phyloP scores from a whole-genome alignment of 2,888 invertebrate species.

The Andrena dorsata region DNA sequence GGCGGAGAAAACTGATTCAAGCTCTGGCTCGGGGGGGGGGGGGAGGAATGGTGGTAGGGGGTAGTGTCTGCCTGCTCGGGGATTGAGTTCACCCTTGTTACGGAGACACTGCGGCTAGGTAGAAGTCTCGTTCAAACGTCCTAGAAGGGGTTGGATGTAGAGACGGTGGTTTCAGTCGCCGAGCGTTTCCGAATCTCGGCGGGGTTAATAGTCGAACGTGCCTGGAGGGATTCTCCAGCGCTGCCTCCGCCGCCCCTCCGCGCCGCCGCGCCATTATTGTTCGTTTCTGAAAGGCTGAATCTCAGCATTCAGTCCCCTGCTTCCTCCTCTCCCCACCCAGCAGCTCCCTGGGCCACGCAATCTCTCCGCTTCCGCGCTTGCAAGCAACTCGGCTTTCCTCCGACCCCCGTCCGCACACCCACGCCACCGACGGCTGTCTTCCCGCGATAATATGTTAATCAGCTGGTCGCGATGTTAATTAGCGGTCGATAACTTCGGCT shows the following conservation, averaged over 20 bases:
- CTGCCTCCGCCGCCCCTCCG: slow-evolving; percentile 37
- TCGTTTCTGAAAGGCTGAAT: slow-evolving; percentile 68
- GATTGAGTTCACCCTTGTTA: slow-evolving; percentile 70
- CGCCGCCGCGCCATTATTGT: slow-evolving; percentile 64
- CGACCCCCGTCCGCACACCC: neutral
- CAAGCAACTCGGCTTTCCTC: slow-evolving; percentile 47
- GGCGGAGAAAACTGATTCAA: slow-evolving; percentile 30
- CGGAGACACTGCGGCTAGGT: slow-evolving; percentile 60
- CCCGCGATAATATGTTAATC: slow-evolving; percentile 81
- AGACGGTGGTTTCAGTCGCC: slow-evolving; percentile 70
- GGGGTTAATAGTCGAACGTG: slow-evolving; percentile 80
- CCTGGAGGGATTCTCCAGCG: slow-evolving; percentile 70
- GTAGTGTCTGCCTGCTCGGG: slow-evolving; percentile 59
- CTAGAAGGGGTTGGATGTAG: slow-evolving; percentile 70
- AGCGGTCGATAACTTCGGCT: slow-evolving; percentile 69
- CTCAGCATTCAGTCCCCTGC: slow-evolving; percentile 58
- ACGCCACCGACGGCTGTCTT: slow-evolving; percentile 68
- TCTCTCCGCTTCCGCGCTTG: slow-evolving; percentile 56
- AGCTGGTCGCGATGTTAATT: slow-evolving; percentile 78
- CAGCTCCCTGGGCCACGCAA: slow-evolving; percentile 35
- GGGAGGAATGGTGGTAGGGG: neutral
- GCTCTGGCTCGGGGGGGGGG: slow-evolving; percentile 5
- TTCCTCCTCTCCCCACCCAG: slow-evolving; percentile 43
- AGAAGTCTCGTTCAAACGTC: slow-evolving; percentile 70
- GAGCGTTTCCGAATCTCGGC: slow-evolving; percentile 77